A percentile compares a stretch with the other conserved stretches of the same genome.
Conservation (phyloP, 2,113 vertebrate species). For the Oncorhynchus keta region DNA sequence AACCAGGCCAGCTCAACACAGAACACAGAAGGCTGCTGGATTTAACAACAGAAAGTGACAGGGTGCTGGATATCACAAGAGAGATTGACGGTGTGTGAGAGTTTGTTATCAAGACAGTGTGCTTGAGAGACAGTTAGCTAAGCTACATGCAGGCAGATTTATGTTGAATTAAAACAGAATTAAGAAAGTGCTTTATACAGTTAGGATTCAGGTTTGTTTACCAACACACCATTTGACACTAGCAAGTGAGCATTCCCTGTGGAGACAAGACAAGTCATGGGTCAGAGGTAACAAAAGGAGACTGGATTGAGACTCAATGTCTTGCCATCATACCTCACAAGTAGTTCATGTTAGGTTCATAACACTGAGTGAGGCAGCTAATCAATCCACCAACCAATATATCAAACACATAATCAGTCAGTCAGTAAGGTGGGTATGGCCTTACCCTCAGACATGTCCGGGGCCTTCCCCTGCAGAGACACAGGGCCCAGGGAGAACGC, state of each 20-base stretch:
- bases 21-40: background rate
- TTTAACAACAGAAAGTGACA: background rate
- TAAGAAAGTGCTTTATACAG: background rate
- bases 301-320: background rate
- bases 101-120: background rate
- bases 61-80: background rate
- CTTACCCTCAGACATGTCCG: slow-evolving; percentile 70
- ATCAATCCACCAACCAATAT: background rate
- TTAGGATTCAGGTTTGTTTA: slow-evolving; percentile 63
- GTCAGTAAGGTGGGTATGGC: background rate
- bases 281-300: background rate
- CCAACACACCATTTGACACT: slow-evolving; percentile 90
- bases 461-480: slow-evolving; percentile 51
- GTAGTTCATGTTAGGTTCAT: no score
- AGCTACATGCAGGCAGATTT: slow-evolving; percentile 10
- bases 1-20: background rate
- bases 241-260: slow-evolving; percentile 85
- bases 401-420: no score
- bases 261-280: slow-evolving; percentile 58
- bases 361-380: background rate
- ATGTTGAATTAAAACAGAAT: background rate
- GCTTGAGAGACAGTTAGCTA: background rate
- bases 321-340: no score
- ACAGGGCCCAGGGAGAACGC: slow-evolving; percentile 35
- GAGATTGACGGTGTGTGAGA: background rate